These are phyloP conservation scores for Coelopa frigida DNA, from an alignment of 1,140 invertebrate species.

Conservation along the genomic window DNA sequence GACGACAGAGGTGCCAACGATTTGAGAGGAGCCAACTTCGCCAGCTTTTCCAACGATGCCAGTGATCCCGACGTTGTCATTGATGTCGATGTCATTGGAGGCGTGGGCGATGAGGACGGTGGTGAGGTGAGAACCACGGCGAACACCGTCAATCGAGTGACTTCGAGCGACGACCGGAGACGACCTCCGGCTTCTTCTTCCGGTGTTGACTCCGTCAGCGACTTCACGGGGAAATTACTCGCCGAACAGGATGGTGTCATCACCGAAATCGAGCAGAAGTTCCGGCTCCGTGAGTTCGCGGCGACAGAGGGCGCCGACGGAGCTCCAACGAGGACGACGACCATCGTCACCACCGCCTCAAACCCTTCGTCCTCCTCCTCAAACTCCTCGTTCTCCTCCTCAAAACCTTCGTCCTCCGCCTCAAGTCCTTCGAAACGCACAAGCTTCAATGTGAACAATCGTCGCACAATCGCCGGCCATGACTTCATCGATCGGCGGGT, in stretches of 20 bases:
- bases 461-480: neutral
- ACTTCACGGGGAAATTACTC: conserved; percentile 37
- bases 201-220: conserved; percentile 13
- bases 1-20: too few species aligned
- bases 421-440: neutral
- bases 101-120: neutral
- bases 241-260: conserved; percentile 39
- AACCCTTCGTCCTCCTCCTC: too few species aligned
- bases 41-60: too few species aligned
- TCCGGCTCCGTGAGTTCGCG: conserved; percentile 29
- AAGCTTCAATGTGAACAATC: neutral
- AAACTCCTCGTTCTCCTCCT: too few species aligned
- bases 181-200: too few species aligned
- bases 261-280: conserved; percentile 41
- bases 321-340: neutral
- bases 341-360: too few species aligned
- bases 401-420: neutral
- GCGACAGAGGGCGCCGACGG: neutral
- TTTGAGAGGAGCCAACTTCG: too few species aligned
- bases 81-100: neutral
- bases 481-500: conserved; percentile 36
- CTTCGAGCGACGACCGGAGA: too few species aligned
- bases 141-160: neutral
- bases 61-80: too few species aligned
- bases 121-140: conserved; percentile 4